Evolutionary conservation across 2,888 invertebrate species (phyloP).

Genomic region (Chrysomela aeneicollis): DNA sequence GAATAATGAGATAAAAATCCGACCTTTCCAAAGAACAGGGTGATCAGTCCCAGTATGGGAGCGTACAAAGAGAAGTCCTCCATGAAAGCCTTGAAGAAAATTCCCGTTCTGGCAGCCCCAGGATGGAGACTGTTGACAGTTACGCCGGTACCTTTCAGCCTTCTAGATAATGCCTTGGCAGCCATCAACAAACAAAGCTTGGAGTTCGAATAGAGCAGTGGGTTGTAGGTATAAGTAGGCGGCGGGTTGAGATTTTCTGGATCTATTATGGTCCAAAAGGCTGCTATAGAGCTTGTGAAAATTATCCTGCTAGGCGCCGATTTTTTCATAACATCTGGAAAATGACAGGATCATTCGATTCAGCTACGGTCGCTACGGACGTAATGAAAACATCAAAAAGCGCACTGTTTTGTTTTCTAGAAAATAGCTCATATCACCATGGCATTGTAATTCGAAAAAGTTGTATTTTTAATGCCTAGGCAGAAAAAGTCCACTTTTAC

Average conservation of each 20-base stretch:
- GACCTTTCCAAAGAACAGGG: slow-evolving; percentile 26
- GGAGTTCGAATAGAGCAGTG: slow-evolving; percentile 40
- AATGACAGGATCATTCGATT: not conserved
- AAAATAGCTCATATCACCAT: no score
- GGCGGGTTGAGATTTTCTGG: slow-evolving; percentile 40
- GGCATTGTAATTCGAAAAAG: no score
- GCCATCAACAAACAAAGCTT: slow-evolving; percentile 51
- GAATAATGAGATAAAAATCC: no score
- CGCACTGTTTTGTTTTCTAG: no score
- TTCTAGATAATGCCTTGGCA: slow-evolving; percentile 44
- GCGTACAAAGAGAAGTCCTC: slow-evolving; percentile 27
- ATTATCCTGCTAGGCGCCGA: slow-evolving; percentile 48
- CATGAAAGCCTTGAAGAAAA: slow-evolving; percentile 31
- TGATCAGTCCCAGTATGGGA: slow-evolving; percentile 25
- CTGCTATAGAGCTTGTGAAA: slow-evolving; percentile 47
- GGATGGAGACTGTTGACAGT: slow-evolving; percentile 50
- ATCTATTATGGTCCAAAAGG: slow-evolving; percentile 37
- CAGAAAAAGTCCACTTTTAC: no score
- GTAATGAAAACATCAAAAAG: no score
- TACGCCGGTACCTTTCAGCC: slow-evolving; percentile 43
- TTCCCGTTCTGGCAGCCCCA: slow-evolving; percentile 44
- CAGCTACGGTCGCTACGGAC: no score
- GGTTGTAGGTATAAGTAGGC: slow-evolving; percentile 24
- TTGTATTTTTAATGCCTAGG: no score
- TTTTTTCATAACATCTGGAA: slow-evolving; percentile 62